A percentile compares a stretch with the other conserved stretches of the same genome.
Conservation (phyloP, 1,140 invertebrate genomes). For the Trinorchestia longiramus region DNA sequence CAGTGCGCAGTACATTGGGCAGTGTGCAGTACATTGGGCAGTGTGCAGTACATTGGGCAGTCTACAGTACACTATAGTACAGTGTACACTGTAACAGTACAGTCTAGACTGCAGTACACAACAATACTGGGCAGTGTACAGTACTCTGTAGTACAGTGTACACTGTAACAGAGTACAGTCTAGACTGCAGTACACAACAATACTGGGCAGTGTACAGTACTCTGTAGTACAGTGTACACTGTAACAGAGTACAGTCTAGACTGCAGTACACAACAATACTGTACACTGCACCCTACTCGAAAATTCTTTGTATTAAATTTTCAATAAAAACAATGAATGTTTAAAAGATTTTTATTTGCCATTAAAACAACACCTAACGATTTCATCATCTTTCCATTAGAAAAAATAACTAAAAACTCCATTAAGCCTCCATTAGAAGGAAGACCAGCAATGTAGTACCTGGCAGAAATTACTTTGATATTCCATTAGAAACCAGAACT, state of each 20-base stretch:
- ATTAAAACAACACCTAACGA: neutral
- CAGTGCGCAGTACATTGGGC: constrained; percentile 72
- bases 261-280: too few relatives aligned
- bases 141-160: neutral
- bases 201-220: neutral
- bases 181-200: too few relatives aligned
- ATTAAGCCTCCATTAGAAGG: too few relatives aligned
- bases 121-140: neutral
- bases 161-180: too few relatives aligned
- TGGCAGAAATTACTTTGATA: constrained; percentile 85
- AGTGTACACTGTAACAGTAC: neutral
- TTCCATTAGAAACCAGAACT: constrained; percentile 81
- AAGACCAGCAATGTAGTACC: constrained; percentile 72
- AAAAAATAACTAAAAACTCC: neutral
- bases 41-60: neutral
- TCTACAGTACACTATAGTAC: neutral
- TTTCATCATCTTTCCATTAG: neutral
- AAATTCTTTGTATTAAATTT: too few relatives aligned
- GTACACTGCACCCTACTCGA: too few relatives aligned
- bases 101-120: too few relatives aligned
- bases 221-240: neutral
- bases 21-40: neutral
- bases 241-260: too few relatives aligned
- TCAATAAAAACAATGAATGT: too few relatives aligned
- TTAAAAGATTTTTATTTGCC: neutral